Percentiles rank a stretch among this genome's conserved stretches.
phyloP scores from a whole-genome alignment of 2,888 invertebrate species.

The Tachina grossa region DNA sequence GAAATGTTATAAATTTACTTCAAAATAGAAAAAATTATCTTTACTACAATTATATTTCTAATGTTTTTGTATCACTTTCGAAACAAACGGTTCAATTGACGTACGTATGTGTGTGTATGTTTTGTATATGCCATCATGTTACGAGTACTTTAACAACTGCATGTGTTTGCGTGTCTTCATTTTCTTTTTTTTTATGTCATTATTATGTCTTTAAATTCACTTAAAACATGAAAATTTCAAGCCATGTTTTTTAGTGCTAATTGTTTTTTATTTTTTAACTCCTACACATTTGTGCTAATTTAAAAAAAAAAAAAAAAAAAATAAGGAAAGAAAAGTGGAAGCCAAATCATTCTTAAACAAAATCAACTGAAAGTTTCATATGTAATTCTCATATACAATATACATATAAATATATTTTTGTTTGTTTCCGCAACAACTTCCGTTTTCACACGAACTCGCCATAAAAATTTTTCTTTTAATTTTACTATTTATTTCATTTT shows the following conservation, averaged over 20 bases:
- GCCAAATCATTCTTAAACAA: not conserved
- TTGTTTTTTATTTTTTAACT: conserved; percentile 66
- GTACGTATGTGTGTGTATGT: conserved; percentile 14
- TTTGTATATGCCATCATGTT: conserved; percentile 29
- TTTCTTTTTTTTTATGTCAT: conserved; percentile 73
- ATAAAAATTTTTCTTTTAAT: conserved; percentile 8
- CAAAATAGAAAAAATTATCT: too few relatives aligned
- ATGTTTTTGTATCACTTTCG: too few relatives aligned
- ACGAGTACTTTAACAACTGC: conserved; percentile 28
- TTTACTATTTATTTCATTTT: conserved; percentile 14
- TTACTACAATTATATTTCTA: too few relatives aligned
- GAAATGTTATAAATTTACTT: too few relatives aligned
- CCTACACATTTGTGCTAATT: conserved; percentile 53
- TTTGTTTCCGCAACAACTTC: conserved; percentile 5
- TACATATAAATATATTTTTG: not conserved
- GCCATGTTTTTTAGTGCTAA: conserved; percentile 62
- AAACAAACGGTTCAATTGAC: not conserved
- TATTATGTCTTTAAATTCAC: conserved; percentile 72
- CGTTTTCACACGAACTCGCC: conserved; percentile 20
- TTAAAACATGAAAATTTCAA: conserved; percentile 72
- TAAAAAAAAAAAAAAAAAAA: not conserved
- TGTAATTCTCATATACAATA: not conserved
- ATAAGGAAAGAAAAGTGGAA: conserved; percentile 15
- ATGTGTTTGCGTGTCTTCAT: conserved; percentile 54
- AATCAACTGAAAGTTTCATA: conserved; percentile 53